These are phyloP conservation scores for Tethea ocularis DNA, from an alignment of 2,888 invertebrate genomes.

Conservation along the genomic window DNA sequence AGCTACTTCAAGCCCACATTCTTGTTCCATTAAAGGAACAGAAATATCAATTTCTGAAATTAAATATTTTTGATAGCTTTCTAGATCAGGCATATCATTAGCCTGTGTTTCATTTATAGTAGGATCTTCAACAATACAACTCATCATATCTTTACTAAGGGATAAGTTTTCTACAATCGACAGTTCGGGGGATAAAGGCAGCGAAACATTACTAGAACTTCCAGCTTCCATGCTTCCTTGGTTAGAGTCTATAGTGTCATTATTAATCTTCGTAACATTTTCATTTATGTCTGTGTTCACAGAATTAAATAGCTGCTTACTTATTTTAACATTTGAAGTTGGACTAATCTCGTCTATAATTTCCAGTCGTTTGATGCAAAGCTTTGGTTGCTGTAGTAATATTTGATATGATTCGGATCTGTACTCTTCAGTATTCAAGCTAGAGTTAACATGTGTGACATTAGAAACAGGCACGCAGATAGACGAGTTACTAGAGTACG, in stretches of 20 bases:
- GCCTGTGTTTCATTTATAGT: conserved; percentile 48
- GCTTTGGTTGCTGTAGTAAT: conserved; percentile 46
- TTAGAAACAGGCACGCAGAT: conserved; percentile 31
- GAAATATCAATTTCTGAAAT: conserved; percentile 56
- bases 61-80: conserved; percentile 46
- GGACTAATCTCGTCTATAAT: conserved; percentile 53
- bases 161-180: conserved; percentile 74
- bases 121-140: conserved; percentile 33
- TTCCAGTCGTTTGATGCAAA: conserved; percentile 35
- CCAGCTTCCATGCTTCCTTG: conserved; percentile 28
- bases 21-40: conserved; percentile 65
- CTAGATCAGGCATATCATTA: conserved; percentile 26
- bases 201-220: conserved; percentile 63
- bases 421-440: conserved; percentile 50
- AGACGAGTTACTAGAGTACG: conserved; percentile 54
- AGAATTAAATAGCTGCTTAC: neutral
- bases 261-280: conserved; percentile 11
- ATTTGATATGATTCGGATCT: conserved; percentile 68
- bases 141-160: conserved; percentile 51
- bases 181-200: conserved; percentile 70
- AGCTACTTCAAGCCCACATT: conserved; percentile 46
- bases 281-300: neutral
- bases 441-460: conserved; percentile 43
- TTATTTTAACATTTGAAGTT: conserved; percentile 19
- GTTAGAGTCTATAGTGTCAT: conserved; percentile 10